These are phyloP conservation scores for Sialia sialis DNA, from an alignment of 2,113 vertebrate species.

Conservation along the genomic window DNA sequence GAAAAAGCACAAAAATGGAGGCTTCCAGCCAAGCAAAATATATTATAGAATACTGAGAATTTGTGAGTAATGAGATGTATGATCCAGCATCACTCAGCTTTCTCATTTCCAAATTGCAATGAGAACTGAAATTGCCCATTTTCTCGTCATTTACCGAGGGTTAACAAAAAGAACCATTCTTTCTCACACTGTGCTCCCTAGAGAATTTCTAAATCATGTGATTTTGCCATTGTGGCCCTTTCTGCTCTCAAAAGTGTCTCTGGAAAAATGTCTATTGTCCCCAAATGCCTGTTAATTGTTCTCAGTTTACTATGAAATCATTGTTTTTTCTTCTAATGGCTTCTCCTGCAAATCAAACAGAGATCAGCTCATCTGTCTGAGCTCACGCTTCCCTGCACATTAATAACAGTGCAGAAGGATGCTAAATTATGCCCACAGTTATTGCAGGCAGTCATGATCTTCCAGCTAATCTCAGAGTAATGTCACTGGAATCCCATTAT, in stretches of 20 bases:
- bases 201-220: not conserved
- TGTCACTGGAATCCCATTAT: slow-evolving; percentile 6
- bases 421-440: slow-evolving; percentile 17
- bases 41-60: not conserved
- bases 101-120: slow-evolving; percentile 24
- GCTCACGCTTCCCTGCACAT: slow-evolving; percentile 1
- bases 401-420: slow-evolving; percentile 34
- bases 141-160: not conserved
- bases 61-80: not conserved
- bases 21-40: not conserved
- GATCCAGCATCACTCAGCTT: not conserved
- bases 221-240: not conserved
- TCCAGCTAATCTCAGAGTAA: not conserved
- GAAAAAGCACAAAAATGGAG: not conserved
- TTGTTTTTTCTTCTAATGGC: slow-evolving; percentile 12
- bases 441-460: not conserved
- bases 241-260: not conserved
- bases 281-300: slow-evolving; percentile 19
- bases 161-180: slow-evolving; percentile 20
- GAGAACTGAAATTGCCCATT: slow-evolving; percentile 23
- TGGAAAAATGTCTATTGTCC: slow-evolving; percentile 9
- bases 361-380: not conserved
- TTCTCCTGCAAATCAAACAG: not conserved
- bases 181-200: not conserved
- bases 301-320: slow-evolving; percentile 41